Conservation (phyloP, 2,113 vertebrate genomes). For the Dromas ardeola region DNA sequence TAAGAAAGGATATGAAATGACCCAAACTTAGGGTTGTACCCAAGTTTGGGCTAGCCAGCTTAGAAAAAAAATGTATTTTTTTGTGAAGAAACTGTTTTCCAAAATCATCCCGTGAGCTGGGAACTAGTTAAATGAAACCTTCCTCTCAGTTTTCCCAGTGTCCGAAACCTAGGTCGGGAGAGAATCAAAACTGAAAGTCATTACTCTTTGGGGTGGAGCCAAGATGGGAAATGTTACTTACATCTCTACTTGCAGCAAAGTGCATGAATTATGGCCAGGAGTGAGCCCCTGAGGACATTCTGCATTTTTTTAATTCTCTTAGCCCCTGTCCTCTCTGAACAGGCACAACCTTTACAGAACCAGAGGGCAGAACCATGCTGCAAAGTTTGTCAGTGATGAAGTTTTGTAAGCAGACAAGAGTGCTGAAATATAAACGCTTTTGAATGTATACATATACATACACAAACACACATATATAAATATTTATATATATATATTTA, state of each 20-base stretch:
- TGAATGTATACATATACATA: neutral
- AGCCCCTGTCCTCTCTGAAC: neutral
- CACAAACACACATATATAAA: neutral
- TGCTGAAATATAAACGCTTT: neutral
- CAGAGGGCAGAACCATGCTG: neutral
- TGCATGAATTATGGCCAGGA: neutral
- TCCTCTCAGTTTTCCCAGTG: neutral
- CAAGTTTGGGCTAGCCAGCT: neutral
- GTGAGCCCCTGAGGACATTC: neutral
- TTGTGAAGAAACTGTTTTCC: neutral
- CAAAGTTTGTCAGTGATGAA: neutral
- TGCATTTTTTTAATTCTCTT: neutral
- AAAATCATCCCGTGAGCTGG: neutral
- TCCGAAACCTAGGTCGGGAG: neutral
- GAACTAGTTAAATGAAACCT: neutral
- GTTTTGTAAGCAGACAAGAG: neutral
- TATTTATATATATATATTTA: neutral
- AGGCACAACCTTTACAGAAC: neutral
- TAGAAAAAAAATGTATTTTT: neutral
- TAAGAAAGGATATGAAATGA: neutral
- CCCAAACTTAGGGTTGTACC: neutral
- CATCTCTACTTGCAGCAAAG: neutral
- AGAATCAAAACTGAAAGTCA: slow-evolving; percentile 37
- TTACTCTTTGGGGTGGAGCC: slow-evolving; percentile 15
- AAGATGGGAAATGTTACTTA: neutral